Base-by-base conservation (phyloP, 2,113 vertebrate species). In the Oncorhynchus nerka region DNA sequence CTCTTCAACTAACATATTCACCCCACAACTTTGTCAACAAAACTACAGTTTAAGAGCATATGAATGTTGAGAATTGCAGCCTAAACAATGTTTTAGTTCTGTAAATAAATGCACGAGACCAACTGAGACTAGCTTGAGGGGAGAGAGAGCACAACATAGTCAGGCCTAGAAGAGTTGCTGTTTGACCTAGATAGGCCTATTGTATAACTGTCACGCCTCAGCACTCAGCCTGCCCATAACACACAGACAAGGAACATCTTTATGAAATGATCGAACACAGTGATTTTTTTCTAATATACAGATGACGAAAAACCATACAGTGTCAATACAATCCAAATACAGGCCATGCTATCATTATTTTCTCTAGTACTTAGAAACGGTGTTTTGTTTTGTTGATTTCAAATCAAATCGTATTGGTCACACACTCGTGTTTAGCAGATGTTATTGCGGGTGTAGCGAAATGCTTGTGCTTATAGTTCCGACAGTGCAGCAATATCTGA, bases 131-230 rank as follows among this genome's bases (percentile, higher is more conserved):
- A 45, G 39, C 39, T 20, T 57, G 55, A 57, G 6, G 20, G 55
- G 55, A 57, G 20, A 57, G 16, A 57, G 55, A 7, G 20, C 55
- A 57, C 55, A 20, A 45, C 9, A 57, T 57, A 15, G 16, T 4
- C 39, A 45, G 39, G 39, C 55, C 13, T 57, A 57, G 5, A 73
- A 72, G 70, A 64, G 32, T 68, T 3, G 71, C 28, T 66, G 81
- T 83, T 78, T 87, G 85, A 87, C 83, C 83, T 78, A 85, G 57
- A 85, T 87, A 11, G 39, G 9, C 39, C 39, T 45, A 75, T 83
- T 87, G 81, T 73, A 85, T 78, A 85, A 87, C 81, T 26, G 39
- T 67, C 79, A 81, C 69, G 13, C 71, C 45, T 70, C 77, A 75
- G 30, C 30, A 67, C 61, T 45, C 49, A 24, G 64, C 66, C 73